Conservation (phyloP, 2,797 vertebrate species). For the Chloroceryle amazona region DNA sequence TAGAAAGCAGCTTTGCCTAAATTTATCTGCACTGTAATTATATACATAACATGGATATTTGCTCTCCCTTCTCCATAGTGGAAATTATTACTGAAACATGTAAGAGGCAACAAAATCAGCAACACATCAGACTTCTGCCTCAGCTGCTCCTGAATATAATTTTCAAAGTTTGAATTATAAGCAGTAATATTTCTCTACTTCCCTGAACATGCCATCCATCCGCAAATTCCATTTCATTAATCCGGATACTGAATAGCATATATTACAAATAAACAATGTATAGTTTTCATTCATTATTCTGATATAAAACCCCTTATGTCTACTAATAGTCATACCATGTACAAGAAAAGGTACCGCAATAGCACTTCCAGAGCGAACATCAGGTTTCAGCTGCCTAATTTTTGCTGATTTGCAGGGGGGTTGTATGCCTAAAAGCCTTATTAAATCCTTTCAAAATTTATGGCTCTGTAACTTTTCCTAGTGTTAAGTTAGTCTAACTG, state of each 20-base stretch:
- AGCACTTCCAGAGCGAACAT: neutral
- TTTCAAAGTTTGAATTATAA: neutral
- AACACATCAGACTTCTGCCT: neutral
- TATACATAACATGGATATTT: neutral
- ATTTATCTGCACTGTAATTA: neutral
- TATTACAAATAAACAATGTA: neutral
- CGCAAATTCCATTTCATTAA: neutral
- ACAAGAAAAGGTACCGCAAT: neutral
- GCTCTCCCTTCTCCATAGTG: neutral
- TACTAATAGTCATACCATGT: neutral
- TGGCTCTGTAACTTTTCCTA: neutral
- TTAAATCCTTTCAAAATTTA: conserved; percentile 24
- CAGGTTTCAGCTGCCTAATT: neutral
- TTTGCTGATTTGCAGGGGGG: neutral
- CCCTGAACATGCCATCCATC: neutral
- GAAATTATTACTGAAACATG: neutral
- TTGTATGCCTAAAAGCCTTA: neutral
- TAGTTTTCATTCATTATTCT: neutral
- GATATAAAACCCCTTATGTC: neutral
- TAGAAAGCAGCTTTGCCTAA: neutral
- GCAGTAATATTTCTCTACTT: neutral
- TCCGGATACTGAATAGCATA: neutral
- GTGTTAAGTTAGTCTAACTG: neutral
- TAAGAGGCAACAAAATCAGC: neutral
- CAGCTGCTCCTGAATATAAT: neutral